These are phyloP conservation scores for Oncopeltus fasciatus DNA, from an alignment of 1,140 invertebrate genomes.

Conservation along the genomic window DNA sequence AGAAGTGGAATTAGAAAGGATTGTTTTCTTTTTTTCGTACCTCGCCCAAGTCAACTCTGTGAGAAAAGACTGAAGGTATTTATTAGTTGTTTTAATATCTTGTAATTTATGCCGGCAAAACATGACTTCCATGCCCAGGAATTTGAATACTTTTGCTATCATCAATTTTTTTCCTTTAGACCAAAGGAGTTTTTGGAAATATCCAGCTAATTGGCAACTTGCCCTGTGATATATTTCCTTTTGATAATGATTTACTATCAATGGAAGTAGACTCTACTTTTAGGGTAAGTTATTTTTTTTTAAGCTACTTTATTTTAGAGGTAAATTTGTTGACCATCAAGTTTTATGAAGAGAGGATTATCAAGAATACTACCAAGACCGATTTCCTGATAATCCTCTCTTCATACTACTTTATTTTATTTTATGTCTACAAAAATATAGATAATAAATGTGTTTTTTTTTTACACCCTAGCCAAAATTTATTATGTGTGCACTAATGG, in stretches of 20 bases:
- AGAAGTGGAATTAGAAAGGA: slow-evolving; percentile 36
- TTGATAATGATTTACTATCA: slow-evolving; percentile 84
- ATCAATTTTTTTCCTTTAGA: slow-evolving; percentile 38
- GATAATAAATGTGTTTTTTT: too few relatives aligned
- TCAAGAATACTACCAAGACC: too few relatives aligned
- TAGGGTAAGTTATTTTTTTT: slow-evolving; percentile 37
- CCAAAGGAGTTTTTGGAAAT: slow-evolving; percentile 62
- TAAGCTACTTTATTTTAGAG: too few relatives aligned
- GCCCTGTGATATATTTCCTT: slow-evolving; percentile 72
- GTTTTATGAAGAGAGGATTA: too few relatives aligned
- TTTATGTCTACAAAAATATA: too few relatives aligned
- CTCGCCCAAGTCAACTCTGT: slow-evolving; percentile 66
- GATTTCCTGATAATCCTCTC: too few relatives aligned
- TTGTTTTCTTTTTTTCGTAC: slow-evolving; percentile 75
- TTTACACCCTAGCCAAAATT: too few relatives aligned
- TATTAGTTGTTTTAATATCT: neutral
- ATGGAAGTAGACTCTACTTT: slow-evolving; percentile 76
- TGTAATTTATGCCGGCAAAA: neutral
- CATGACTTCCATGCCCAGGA: neutral
- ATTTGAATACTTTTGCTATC: slow-evolving; percentile 3
- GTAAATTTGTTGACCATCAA: too few relatives aligned
- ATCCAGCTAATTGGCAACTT: slow-evolving; percentile 72
- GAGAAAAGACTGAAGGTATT: slow-evolving; percentile 55
- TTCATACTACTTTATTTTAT: too few relatives aligned
- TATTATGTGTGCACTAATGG: too few relatives aligned